These are phyloP conservation scores for Leucopsar rothschildi DNA, from an alignment of 2,113 vertebrate genomes.

Conservation along the genomic window DNA sequence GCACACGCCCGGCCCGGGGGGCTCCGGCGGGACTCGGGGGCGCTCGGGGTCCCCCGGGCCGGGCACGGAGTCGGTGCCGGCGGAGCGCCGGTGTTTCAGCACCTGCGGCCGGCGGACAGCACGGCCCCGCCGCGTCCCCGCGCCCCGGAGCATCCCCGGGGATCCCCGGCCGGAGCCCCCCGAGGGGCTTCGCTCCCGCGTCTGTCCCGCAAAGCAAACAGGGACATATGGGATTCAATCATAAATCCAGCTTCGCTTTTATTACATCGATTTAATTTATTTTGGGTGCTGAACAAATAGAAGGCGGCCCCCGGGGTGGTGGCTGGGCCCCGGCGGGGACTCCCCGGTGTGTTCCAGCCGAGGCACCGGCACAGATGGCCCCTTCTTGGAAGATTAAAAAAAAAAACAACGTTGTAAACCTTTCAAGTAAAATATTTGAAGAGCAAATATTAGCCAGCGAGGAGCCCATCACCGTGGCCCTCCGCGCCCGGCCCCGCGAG, in stretches of 20 bases:
- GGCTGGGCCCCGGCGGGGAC: slow-evolving; percentile 65
- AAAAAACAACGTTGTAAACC: slow-evolving; percentile 79
- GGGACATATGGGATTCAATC: slow-evolving; percentile 75
- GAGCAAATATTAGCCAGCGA: slow-evolving; percentile 55
- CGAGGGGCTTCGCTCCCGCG: neutral
- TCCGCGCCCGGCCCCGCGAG: neutral
- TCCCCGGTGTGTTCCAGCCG: slow-evolving; percentile 66
- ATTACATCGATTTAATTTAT: slow-evolving; percentile 72
- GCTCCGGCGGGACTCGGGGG: neutral
- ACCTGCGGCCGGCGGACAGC: slow-evolving; percentile 38
- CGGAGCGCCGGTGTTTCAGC: neutral
- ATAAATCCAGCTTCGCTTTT: slow-evolving; percentile 78
- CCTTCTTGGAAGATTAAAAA: slow-evolving; percentile 76
- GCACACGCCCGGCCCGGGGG: neutral
- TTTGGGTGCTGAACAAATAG: slow-evolving; percentile 78
- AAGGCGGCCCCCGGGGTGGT: slow-evolving; percentile 49
- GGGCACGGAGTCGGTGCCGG: neutral
- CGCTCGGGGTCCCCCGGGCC: neutral
- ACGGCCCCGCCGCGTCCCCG: neutral
- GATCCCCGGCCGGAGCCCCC: neutral
- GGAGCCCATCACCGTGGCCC: neutral
- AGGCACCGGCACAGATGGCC: slow-evolving; percentile 82
- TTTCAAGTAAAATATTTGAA: slow-evolving; percentile 75
- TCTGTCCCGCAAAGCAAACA: neutral
- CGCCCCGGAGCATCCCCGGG: neutral